Evolutionary conservation across 2,113 vertebrate species (phyloP), one percentile per base, ranked within the genome.

Genomic region (Parotia lawesii): DNA sequence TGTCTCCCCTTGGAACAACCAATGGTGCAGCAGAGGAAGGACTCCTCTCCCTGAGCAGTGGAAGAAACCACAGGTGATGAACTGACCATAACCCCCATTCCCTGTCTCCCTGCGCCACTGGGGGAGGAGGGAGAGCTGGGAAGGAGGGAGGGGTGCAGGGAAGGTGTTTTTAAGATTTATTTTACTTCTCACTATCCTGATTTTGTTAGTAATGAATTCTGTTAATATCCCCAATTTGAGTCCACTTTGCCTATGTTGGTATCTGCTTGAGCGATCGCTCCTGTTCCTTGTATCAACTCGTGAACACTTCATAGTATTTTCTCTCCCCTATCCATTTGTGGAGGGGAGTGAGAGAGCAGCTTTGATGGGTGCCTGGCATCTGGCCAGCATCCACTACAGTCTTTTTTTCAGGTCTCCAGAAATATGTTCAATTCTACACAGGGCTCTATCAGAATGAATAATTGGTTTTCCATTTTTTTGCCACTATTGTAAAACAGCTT

Each of bases 1-100:
- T 15, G n/a, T 18, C 11, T 71, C 25, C 57, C 13, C 19, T 61
- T 28, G 62, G 64, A 61, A n/a, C n/a, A n/a, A n/a, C 19, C 40
- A 25, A 10, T 0, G 2, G 8, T 25, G 65, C n/a, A 35, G 16
- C 20, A 40, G 29, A 25, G 6, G 3, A 27, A 62, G 13, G 17
- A 31, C 25, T 48, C 10, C 9, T 2, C 35, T 78, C 16, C n/a
- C 20, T 56, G 24, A 9, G 14, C 35, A 56, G 57, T 8, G 10
- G 11, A 2, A 48, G 35, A 64, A 79, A 10, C 9, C 1, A 3
- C 3, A 0, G 2, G 19, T 29, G 33, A 23, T 29, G 4, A 61
- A 21, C 29, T 48, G 48, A 42, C 42, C 29, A 18, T 22, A 14
- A 15, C 6, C 14, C 37, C 12, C 11, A 31, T 48, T 40, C 17